These are phyloP conservation scores for Ivindomyrus marchei DNA, from an alignment of 2,113 vertebrate genomes.

Conservation along the genomic window DNA sequence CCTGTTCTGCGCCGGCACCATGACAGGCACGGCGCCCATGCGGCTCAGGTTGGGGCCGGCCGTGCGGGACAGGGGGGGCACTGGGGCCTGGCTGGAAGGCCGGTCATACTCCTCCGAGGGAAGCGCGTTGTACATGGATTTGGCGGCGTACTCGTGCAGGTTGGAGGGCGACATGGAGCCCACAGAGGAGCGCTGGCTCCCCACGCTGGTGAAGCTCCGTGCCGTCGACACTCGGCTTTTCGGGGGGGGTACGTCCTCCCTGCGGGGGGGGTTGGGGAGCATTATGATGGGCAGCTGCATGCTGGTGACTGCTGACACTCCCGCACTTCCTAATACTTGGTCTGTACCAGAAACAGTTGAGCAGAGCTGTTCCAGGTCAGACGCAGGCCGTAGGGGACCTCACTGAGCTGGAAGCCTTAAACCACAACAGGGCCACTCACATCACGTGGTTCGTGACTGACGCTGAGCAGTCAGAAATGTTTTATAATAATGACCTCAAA, in stretches of 20 bases:
- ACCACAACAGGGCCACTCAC: not conserved
- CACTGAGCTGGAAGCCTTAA: not conserved
- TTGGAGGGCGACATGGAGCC: constrained; percentile 98
- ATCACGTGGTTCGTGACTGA: not conserved
- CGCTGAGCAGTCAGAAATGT: not conserved
- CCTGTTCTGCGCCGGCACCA: constrained; percentile 94
- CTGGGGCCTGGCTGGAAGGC: constrained; percentile 63
- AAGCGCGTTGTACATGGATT: constrained; percentile 85
- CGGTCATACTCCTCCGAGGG: constrained; percentile 83
- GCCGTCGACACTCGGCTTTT: constrained; percentile 90
- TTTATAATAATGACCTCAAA: not conserved
- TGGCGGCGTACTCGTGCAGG: constrained; percentile 81
- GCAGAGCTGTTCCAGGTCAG: not conserved
- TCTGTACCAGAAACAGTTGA: not conserved
- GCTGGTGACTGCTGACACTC: not conserved
- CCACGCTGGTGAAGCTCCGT: constrained; percentile 78
- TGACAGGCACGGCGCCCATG: constrained; percentile 94
- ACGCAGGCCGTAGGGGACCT: not conserved
- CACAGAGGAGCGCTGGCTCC: constrained; percentile 91
- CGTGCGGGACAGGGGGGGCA: constrained; percentile 81
- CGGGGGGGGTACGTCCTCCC: constrained; percentile 92
- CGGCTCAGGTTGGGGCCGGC: constrained; percentile 89
- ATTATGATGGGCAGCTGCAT: not conserved
- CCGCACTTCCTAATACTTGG: not conserved
- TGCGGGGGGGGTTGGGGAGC: constrained; percentile 34